These are phyloP conservation scores for Saguinus imperator DNA, from an alignment of 2,113 vertebrate species.

Conservation along the genomic window DNA sequence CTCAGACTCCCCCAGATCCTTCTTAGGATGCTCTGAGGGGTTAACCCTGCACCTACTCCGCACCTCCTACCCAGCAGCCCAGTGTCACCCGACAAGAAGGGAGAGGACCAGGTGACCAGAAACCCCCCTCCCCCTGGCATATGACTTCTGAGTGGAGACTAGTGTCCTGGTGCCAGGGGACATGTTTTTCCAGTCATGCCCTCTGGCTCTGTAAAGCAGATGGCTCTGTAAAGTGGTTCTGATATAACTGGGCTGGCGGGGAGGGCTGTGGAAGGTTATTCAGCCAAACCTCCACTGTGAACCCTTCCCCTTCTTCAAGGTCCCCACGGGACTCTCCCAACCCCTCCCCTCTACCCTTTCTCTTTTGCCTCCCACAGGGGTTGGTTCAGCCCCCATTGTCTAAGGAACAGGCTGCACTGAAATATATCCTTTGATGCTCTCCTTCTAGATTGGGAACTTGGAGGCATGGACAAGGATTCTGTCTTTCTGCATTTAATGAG, in stretches of 20 bases:
- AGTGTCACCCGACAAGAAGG: not conserved
- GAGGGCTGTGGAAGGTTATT: not conserved
- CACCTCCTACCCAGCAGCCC: fast-evolving
- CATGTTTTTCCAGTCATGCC: conserved; percentile 15
- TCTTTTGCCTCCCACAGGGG: not conserved
- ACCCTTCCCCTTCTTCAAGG: not conserved
- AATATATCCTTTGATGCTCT: not conserved
- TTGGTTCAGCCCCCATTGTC: not conserved
- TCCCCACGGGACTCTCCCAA: fast-evolving
- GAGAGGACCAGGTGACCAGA: not conserved
- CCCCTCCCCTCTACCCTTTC: fast-evolving
- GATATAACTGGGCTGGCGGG: not conserved
- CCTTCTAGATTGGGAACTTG: not conserved
- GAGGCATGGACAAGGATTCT: not conserved
- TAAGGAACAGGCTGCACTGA: not conserved
- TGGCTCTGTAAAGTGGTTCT: not conserved
- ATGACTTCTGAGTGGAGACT: not conserved
- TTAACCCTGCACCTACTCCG: not conserved
- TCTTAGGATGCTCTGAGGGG: not conserved
- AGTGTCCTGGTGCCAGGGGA: conserved; percentile 24
- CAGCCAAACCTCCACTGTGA: not conserved
- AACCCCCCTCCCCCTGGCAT: not conserved
- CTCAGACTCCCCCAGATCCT: no score
- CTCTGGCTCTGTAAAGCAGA: not conserved
- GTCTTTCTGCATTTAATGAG: not conserved